phyloP scores from a whole-genome alignment of 2,888 invertebrate species.

The Drosophila nr. perissopoda region DNA sequence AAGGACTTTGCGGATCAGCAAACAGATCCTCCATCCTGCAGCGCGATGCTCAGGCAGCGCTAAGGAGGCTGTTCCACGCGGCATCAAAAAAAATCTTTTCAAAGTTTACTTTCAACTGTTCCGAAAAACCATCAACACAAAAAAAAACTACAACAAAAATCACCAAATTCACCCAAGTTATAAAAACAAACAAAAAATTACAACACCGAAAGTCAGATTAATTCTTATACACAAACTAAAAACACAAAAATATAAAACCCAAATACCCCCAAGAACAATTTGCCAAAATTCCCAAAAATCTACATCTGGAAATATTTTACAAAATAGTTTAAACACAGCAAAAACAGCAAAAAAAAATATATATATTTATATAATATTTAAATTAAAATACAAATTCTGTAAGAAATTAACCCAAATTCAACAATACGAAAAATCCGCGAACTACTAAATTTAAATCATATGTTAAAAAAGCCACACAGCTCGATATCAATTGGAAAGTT shows the following conservation, averaged over 20 bases:
- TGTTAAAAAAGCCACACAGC: conserved; percentile 45
- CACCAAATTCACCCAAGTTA: conserved; percentile 51
- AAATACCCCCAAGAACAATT: conserved; percentile 37
- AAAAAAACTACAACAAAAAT: conserved; percentile 35
- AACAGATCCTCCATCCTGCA: conserved; percentile 54
- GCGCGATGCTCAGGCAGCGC: conserved; percentile 64
- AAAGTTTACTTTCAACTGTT: conserved; percentile 64
- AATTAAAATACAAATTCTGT: conserved; percentile 12
- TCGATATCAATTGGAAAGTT: conserved; percentile 56
- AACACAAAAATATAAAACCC: conserved; percentile 22
- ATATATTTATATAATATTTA: conserved; percentile 4
- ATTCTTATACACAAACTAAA: conserved; percentile 57
- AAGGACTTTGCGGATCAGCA: conserved; percentile 60
- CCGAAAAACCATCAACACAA: conserved; percentile 24
- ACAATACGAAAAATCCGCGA: conserved; percentile 20
- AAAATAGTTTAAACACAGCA: conserved; percentile 41
- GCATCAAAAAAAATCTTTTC: conserved; percentile 44
- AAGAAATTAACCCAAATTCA: conserved; percentile 27
- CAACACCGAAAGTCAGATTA: conserved; percentile 81
- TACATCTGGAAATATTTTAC: conserved; percentile 39
- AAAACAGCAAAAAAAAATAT: conserved; percentile 2
- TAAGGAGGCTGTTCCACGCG: conserved; percentile 66
- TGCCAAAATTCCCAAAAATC: conserved; percentile 38
- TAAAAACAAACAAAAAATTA: conserved; percentile 40
- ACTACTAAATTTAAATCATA: conserved; percentile 21